These are phyloP conservation scores for Mimumesa dahlbomi DNA, from an alignment of 2,888 invertebrate genomes.

Conservation along the genomic window DNA sequence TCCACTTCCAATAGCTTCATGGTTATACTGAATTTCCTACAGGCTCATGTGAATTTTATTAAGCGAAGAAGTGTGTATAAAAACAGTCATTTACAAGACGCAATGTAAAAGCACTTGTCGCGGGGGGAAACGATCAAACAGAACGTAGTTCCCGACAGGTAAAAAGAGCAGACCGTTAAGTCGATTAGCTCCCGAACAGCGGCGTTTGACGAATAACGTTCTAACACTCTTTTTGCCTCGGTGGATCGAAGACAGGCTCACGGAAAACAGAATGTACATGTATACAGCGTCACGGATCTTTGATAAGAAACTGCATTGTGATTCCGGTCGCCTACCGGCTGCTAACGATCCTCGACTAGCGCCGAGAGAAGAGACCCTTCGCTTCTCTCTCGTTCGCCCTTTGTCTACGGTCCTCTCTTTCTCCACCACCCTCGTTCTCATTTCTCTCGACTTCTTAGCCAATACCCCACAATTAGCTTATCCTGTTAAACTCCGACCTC, in stretches of 20 bases:
- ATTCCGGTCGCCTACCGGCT: constrained; percentile 77
- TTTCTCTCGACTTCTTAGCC: constrained; percentile 78
- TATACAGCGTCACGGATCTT: constrained; percentile 53
- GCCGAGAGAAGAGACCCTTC: constrained; percentile 56
- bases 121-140: neutral
- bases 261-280: constrained; percentile 66
- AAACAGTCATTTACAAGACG: no score
- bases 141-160: no score
- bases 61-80: neutral
- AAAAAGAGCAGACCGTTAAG: no score
- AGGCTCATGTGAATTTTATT: neutral
- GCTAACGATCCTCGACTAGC: constrained; percentile 78
- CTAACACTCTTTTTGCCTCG: constrained; percentile 13
- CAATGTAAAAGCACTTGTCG: no score
- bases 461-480: constrained; percentile 81
- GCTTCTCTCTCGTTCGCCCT: constrained; percentile 34
- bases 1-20: constrained; percentile 6
- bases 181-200: no score
- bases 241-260: constrained; percentile 65
- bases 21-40: constrained; percentile 4
- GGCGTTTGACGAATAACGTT: no score
- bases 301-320: constrained; percentile 78
- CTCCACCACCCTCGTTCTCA: constrained; percentile 57
- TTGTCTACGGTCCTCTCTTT: constrained; percentile 42
- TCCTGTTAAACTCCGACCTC: constrained; percentile 79